Base-by-base conservation (phyloP, 2,888 invertebrate species). In the Cepaea hortensis region DNA sequence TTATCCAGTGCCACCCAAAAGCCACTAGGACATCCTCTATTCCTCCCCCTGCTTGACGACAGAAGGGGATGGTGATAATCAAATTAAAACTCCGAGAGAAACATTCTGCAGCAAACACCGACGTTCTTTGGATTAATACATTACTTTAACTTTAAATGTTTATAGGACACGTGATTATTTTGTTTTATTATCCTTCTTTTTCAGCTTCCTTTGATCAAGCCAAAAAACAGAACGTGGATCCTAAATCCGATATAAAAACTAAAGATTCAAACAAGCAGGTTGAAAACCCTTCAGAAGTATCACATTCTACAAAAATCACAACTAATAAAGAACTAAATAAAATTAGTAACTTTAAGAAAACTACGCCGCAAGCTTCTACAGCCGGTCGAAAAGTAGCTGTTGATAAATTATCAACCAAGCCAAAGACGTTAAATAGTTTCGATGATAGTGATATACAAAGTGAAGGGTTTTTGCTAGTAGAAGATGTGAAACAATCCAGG, bases 391-490 rank as follows among this genome's bases (percentile, higher is more conserved):
- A n/a, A 70, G 55, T 4, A n/a, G 48, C n/a, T 3, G n/a, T 35
- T 3, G 3, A 7, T 4, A 82, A 18, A 50, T 72, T 72, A 6
- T 4, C 13, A 68, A 23, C 46, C 6, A 84, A 35, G 23, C 11
- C n/a, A n/a, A 46, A 48, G 13, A 20, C 48, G 9, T 13, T 18
- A 9, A 46, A 20, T 18, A 48, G 6, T n/a, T 55, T 65, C 35
- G 77, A 84, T 50, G 68, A 48, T 18, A 23, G 35, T 23, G 77
- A 84, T 61, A 61, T 84, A 65, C 20, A 20, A 20, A 23, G 13
- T 2, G 84, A 84, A 84, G 84, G 84, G 18, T 84, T 84, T 77
- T 50, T 84, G 48, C 11, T 76, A 65, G 68, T 72, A 7, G n/a
- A 84, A 68, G 46, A 35, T 23, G 50, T 62, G 23, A 62, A 84